Evolutionary conservation across 1,140 invertebrate species (phyloP).

Genomic region (Periplaneta americana): DNA sequence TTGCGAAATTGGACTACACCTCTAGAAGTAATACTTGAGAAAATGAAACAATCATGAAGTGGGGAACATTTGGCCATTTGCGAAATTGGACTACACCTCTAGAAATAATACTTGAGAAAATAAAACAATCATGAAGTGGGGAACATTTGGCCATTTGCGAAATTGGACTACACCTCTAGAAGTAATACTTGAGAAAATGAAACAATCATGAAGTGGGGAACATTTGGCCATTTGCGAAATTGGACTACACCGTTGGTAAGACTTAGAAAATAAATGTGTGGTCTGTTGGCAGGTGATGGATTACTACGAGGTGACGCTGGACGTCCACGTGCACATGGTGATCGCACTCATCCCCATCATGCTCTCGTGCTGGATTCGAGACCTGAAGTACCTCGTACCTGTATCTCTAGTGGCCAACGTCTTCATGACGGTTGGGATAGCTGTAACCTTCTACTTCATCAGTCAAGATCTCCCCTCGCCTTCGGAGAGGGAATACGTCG

Average conservation of each 20-base stretch:
- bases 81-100: too few relatives aligned
- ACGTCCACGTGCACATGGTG: constrained; percentile 52
- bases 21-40: too few relatives aligned
- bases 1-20: too few relatives aligned
- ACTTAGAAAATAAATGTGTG: not conserved
- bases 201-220: too few relatives aligned
- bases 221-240: too few relatives aligned
- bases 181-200: too few relatives aligned
- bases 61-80: too few relatives aligned
- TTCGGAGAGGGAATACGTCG: constrained; percentile 38
- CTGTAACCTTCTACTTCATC: constrained; percentile 28
- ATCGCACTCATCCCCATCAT: constrained; percentile 65
- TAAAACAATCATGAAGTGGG: too few relatives aligned
- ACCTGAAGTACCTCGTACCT: constrained; percentile 67
- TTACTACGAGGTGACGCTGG: not conserved
- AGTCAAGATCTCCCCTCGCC: not conserved
- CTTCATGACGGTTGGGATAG: constrained; percentile 52
- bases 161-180: too few relatives aligned
- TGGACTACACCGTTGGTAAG: not conserved
- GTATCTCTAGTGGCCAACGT: constrained; percentile 67
- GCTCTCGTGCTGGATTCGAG: constrained; percentile 66
- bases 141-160: too few relatives aligned
- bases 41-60: too few relatives aligned
- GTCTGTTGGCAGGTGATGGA: constrained; percentile 8
- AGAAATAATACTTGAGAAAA: too few relatives aligned